These are phyloP conservation scores for Hormiphora californensis DNA, from an alignment of 37 sponge, comb jelly and placozoan genomes.

Conservation along the genomic window DNA sequence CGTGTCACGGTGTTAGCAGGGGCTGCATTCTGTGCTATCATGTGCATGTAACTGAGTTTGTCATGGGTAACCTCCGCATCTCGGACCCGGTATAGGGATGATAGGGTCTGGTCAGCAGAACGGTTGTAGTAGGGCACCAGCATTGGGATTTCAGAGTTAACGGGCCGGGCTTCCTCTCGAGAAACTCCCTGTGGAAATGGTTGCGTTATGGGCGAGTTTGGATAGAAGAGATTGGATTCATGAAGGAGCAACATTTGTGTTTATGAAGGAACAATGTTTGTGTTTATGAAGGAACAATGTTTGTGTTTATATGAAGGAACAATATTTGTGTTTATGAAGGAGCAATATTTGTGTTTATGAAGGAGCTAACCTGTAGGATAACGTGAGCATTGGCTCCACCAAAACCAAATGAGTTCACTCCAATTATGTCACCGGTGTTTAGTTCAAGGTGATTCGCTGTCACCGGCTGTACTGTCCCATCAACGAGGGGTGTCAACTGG, in stretches of 20 bases:
- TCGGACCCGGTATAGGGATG: neutral
- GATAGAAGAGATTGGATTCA: too few relatives aligned
- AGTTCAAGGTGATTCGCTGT: neutral
- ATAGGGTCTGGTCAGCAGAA: neutral
- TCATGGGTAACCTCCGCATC: conserved; percentile 22
- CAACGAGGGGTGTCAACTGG: neutral
- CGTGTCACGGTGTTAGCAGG: neutral
- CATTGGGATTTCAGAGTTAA: conserved; percentile 20
- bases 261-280: too few relatives aligned
- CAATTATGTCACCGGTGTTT: conserved; percentile 30
- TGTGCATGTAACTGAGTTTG: conserved; percentile 55
- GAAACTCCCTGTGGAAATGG: conserved; percentile 18
- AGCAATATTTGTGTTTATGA: too few relatives aligned
- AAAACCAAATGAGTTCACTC: conserved; percentile 57
- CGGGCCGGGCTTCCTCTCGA: neutral
- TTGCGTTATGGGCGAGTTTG: too few relatives aligned
- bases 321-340: too few relatives aligned
- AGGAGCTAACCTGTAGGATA: conserved; percentile 43
- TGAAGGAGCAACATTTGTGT: too few relatives aligned
- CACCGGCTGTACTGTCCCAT: neutral
- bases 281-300: too few relatives aligned
- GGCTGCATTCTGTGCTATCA: conserved; percentile 19
- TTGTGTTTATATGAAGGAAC: too few relatives aligned
- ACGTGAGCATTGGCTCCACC: conserved; percentile 59
- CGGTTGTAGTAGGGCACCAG: conserved; percentile 23